These are phyloP conservation scores for Homarus americanus DNA, from an alignment of 1,140 invertebrate genomes.

Conservation along the genomic window DNA sequence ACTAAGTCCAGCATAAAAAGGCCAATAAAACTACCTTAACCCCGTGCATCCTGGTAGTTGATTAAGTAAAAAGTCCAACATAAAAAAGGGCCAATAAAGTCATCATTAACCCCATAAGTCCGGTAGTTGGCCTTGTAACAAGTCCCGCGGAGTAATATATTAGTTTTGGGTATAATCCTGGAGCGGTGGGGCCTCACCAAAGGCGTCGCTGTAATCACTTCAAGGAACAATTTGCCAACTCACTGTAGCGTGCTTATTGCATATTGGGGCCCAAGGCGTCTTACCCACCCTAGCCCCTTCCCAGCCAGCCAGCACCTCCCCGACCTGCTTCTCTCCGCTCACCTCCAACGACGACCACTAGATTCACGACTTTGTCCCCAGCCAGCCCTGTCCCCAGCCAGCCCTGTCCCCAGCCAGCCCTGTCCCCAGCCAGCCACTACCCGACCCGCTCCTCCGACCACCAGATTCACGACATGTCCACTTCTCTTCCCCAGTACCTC, in stretches of 20 bases:
- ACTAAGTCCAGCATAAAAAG: no score
- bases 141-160: constrained; percentile 53
- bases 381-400: no score
- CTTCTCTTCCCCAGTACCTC: neutral
- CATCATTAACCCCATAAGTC: neutral
- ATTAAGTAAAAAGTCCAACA: no score
- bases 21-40: no score
- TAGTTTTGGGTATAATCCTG: constrained; percentile 52
- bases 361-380: neutral
- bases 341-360: neutral
- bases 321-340: neutral
- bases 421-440: neutral
- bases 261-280: constrained; percentile 45
- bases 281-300: neutral
- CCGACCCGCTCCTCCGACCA: neutral
- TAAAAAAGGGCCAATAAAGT: no score
- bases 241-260: constrained; percentile 56
- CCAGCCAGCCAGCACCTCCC: neutral
- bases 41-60: no score
- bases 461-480: neutral
- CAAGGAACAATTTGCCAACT: constrained; percentile 71
- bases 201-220: constrained; percentile 72
- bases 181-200: constrained; percentile 22
- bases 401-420: no score
- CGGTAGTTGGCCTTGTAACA: neutral